Evolutionary conservation across 2,888 invertebrate species (phyloP), one percentile per base, ranked within the genome.

Genomic region (Hartigia nigra): DNA sequence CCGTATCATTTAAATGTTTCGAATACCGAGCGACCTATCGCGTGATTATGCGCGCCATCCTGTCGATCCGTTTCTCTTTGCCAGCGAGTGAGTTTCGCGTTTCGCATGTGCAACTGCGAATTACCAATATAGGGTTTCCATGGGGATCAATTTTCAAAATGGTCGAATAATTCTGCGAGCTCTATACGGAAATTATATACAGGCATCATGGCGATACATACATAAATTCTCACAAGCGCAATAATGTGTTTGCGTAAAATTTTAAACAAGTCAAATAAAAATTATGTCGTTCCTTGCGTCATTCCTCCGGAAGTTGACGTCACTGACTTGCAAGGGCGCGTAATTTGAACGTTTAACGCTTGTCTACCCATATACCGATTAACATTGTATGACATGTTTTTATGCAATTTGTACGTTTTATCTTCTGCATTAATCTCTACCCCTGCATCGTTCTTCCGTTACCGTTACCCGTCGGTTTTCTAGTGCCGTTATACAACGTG

Each of bases 1-100:
- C 82, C 81, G 80, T 82, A 84, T 84, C 81, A 84, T 84, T 85
- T 84, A 82, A 83, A 84, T 84, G 83, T 81, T 84, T 81, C 81
- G 80, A 85, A 83, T 82, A 82, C 81, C 82, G 81, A 82, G 84
- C 81, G 84, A 79, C 79, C 82, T 82, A 80, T 80, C 80, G 77
- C 70, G 70, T 81, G 80, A 83, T 82, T 80, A 82, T 82, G 80
- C 77, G 69, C 72, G 75, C 36, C 34, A 31, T 76, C 76, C 75
- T 70, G 70, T 31, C 35, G 31, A 34, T 74, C 32, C 36, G 75
- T 31, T 14, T 80, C 75, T 70, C 76, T 77, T 75, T 69, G n/a
- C 76, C 35, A 35, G 31, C 39, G 55, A 55, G 2, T 55, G 55
- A 55, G 55, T 55, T 55, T 55, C 55, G 55, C 55, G 14, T 55